Conservation (phyloP, 2,888 invertebrate species). For the Zygothrica quintamaculata region DNA sequence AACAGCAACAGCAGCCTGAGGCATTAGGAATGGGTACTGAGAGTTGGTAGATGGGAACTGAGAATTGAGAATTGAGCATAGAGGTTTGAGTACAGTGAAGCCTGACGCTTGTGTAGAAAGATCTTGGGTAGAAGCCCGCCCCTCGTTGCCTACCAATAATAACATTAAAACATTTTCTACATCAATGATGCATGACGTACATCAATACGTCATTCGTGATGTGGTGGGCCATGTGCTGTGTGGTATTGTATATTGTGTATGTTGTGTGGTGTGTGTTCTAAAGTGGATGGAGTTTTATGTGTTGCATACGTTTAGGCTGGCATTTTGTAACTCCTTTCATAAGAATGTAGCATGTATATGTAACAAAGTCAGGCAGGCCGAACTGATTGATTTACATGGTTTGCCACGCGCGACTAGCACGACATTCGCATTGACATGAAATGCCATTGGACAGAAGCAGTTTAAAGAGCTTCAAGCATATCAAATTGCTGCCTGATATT, state of each 20-base stretch:
- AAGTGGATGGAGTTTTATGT: conserved; percentile 32
- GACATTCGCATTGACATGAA: conserved; percentile 61
- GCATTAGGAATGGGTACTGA: neutral
- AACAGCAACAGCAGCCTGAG: conserved; percentile 10
- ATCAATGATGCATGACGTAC: conserved; percentile 78
- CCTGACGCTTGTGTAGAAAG: no score
- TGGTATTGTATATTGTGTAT: conserved; percentile 4
- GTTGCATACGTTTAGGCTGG: conserved; percentile 68
- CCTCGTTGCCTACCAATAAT: conserved; percentile 54
- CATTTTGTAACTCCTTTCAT: conserved; percentile 44
- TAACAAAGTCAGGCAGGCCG: conserved; percentile 45
- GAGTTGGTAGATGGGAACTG: neutral
- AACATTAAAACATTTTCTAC: conserved; percentile 78
- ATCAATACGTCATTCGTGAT: conserved; percentile 67
- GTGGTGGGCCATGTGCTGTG: neutral
- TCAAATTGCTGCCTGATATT: conserved; percentile 28
- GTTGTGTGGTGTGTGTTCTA: neutral
- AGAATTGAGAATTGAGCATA: no score
- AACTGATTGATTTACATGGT: conserved; percentile 77
- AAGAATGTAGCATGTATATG: no score
- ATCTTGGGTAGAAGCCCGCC: neutral
- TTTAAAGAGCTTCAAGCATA: conserved; percentile 38
- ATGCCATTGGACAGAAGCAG: conserved; percentile 58
- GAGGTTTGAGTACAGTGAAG: no score
- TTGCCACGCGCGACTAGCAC: conserved; percentile 59